Evolutionary conservation across 1,140 invertebrate genomes (phyloP).

Genomic region (Camponotus floridanus): DNA sequence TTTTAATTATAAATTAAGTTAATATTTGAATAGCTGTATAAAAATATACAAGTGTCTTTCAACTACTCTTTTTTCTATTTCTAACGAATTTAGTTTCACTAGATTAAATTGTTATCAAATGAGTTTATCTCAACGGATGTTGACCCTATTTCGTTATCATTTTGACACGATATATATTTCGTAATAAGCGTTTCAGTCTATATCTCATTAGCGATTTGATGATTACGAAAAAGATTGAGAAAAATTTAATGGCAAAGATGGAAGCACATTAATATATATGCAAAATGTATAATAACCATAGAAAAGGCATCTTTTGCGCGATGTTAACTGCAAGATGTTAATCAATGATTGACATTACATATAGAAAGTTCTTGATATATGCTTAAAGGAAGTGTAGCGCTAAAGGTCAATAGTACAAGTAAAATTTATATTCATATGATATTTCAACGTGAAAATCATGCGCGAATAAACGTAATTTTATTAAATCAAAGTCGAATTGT

Average conservation of each 20-base stretch:
- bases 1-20: too few species aligned
- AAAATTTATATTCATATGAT: neutral
- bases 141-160: neutral
- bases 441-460: conserved; percentile 10
- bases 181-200: too few species aligned
- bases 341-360: neutral
- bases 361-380: neutral
- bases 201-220: too few species aligned
- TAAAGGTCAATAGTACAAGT: neutral
- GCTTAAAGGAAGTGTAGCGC: neutral
- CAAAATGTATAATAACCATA: neutral
- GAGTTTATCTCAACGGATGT: neutral
- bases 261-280: neutral
- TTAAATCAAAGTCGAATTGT: neutral
- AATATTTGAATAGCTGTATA: neutral
- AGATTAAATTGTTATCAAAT: neutral
- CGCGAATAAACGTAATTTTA: neutral
- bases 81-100: neutral
- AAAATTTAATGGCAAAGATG: too few species aligned
- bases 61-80: neutral
- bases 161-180: neutral
- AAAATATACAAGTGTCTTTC: neutral
- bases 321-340: neutral
- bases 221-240: neutral
- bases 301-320: neutral